Evolutionary conservation across 2,797 vertebrate genomes (phyloP).

Genomic region (Lutjanus campechanus): DNA sequence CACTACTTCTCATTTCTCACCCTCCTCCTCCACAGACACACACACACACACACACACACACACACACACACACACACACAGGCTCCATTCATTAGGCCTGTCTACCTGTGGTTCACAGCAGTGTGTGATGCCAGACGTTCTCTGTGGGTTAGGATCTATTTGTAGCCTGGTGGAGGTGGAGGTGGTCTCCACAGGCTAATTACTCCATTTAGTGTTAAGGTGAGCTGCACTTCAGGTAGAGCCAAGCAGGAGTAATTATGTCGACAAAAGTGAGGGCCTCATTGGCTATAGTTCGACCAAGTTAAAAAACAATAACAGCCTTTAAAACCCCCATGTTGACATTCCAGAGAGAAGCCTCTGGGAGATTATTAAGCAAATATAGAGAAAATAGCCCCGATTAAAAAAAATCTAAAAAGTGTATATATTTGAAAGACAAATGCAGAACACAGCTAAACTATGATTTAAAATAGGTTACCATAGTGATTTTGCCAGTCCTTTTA

Average conservation of each 20-base stretch:
- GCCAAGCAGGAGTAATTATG: conserved; percentile 61
- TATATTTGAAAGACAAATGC: conserved; percentile 7
- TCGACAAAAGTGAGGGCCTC: conserved; percentile 43
- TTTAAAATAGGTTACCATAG: no score
- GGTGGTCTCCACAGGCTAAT: conserved; percentile 70
- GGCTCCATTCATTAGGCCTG: conserved; percentile 46
- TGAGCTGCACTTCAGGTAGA: conserved; percentile 56
- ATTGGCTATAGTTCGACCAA: conserved; percentile 14
- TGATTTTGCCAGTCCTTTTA: no score
- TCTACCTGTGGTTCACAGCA: conserved; percentile 50
- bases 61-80: conserved; percentile 26
- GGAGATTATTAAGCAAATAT: conserved; percentile 29
- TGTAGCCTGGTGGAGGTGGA: conserved; percentile 58
- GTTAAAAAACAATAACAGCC: conserved; percentile 59
- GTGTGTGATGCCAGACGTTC: conserved; percentile 56
- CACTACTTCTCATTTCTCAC: conserved; percentile 13
- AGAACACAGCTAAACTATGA: not conserved
- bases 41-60: conserved; percentile 6
- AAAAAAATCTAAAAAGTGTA: not conserved
- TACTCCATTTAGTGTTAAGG: conserved; percentile 71
- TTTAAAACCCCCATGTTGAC: conserved; percentile 38
- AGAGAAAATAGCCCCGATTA: conserved; percentile 6
- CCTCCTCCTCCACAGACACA: not conserved
- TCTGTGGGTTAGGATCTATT: conserved; percentile 69
- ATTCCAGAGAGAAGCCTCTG: conserved; percentile 1